A percentile compares a stretch with the other conserved stretches of the same genome.
These are phyloP conservation scores for Eclectus roratus DNA, from an alignment of 2,113 vertebrate genomes.

Conservation along the genomic window DNA sequence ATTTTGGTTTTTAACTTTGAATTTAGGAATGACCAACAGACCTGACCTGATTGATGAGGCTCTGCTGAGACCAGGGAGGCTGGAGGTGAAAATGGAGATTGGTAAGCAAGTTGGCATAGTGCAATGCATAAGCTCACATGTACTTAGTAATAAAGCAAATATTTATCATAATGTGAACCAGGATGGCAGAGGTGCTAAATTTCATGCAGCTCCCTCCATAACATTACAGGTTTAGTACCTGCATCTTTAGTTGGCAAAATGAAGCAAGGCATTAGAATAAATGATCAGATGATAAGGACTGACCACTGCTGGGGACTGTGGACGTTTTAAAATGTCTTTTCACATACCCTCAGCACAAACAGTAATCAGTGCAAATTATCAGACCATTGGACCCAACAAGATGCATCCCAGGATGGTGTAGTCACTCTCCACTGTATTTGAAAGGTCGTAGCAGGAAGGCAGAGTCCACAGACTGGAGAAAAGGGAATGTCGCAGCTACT, in stretches of 20 bases:
- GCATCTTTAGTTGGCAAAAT: background rate
- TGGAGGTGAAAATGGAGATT: constrained; percentile 99
- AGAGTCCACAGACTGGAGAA: background rate
- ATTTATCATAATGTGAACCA: rapidly evolving
- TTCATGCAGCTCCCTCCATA: background rate
- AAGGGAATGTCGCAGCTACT: background rate
- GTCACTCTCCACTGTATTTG: background rate
- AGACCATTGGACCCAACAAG: background rate
- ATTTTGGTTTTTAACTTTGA: constrained; percentile 9
- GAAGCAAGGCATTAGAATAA: background rate
- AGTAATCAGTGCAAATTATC: background rate
- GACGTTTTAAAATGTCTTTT: background rate
- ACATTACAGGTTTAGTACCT: background rate
- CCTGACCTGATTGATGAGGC: constrained; percentile 97
- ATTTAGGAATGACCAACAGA: constrained; percentile 96
- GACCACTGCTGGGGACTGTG: background rate
- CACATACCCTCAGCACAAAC: background rate
- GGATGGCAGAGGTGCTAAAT: background rate
- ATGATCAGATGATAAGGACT: background rate
- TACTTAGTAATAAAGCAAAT: background rate
- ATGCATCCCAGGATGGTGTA: background rate
- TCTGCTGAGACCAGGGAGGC: constrained; percentile 89
- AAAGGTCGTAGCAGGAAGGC: background rate
- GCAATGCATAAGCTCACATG: background rate
- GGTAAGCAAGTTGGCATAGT: constrained; percentile 73